These are phyloP conservation scores for Porites divaricata DNA, from an alignment of 92 coral and sea anemone species.

Conservation along the genomic window DNA sequence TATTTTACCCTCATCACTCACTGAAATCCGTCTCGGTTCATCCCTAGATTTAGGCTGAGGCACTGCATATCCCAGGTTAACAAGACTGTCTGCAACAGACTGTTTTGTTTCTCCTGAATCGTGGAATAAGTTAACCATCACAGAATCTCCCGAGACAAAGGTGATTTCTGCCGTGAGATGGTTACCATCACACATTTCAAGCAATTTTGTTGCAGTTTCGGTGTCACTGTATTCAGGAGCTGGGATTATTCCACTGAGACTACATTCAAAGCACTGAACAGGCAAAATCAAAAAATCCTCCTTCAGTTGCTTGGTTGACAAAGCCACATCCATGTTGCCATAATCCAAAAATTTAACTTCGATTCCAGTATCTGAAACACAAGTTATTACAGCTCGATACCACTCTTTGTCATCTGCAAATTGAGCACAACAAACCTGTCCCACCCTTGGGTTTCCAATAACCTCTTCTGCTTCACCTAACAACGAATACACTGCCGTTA, in stretches of 20 bases:
- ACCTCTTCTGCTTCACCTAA: conserved; percentile 29
- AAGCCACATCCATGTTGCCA: conserved; percentile 72
- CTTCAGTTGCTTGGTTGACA: conserved; percentile 53
- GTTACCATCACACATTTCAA: conserved; percentile 44
- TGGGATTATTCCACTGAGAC: conserved; percentile 56
- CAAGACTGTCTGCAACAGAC: conserved; percentile 37
- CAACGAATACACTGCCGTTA: conserved; percentile 18
- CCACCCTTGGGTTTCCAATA: conserved; percentile 50
- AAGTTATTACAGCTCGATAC: conserved; percentile 77
- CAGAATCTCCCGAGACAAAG: conserved; percentile 32
- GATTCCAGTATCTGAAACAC: conserved; percentile 44
- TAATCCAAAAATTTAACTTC: conserved; percentile 81
- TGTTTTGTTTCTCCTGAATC: conserved; percentile 38
- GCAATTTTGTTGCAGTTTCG: conserved; percentile 37
- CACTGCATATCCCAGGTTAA: conserved; percentile 39
- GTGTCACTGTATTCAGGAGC: conserved; percentile 22
- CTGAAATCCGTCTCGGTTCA: conserved; percentile 11
- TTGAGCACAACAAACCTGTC: conserved; percentile 79
- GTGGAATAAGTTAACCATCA: conserved; percentile 51
- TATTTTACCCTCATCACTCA: conserved; percentile 38
- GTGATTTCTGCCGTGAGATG: conserved; percentile 57
- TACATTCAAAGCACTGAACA: conserved; percentile 70
- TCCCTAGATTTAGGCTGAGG: background rate
- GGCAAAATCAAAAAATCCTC: conserved; percentile 73
- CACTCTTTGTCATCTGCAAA: conserved; percentile 77